Base-by-base conservation (phyloP, 1,140 invertebrate species). In the Ceratina japonica region DNA sequence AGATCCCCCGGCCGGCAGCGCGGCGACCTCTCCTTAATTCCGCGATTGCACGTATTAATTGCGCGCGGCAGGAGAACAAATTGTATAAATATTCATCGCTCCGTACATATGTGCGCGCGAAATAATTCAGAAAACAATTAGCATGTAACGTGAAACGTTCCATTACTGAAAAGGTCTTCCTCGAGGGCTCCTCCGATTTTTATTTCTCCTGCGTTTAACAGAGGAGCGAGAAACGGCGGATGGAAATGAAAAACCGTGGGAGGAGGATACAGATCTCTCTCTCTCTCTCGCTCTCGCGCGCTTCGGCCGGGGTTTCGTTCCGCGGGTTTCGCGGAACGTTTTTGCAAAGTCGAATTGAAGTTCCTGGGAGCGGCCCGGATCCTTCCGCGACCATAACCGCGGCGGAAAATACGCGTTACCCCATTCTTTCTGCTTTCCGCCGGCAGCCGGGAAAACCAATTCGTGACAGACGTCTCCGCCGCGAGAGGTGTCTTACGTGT, bases 391-490 rank as follows among this genome's bases (percentile, higher is more conserved):
- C 59, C 66, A 63, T 82, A 84, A 85, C 81, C 84, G 83, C 63
- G 16, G 37, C 59, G 37, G 66, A n/a, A n/a, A 80, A 75, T 58
- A 72, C 59, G 16, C 81, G 66, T 73, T 80, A 64, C 56, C 56
- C 65, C 59, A 51, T 64, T 83, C 79, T 65, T 72, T 62, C 72
- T 37, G 59, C 52, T 22, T n/a, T 24, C 27, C 58, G 49, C 15
- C 18, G 15, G 54, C 68, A 22, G 20, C 37, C 49, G 18, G 61
- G 16, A 15, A 86, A 86, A 85, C 71, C 83, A 82, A 86, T 86
- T 86, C 68, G 44, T 56, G 79, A 78, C 68, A 75, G 84, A 85
- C 74, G 85, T 85, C 83, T 52, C 66, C 63, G 31, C 64, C 51
- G 79, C 75, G 79, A 83, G 69, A 79, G 51, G 63, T 79, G 61